Evolutionary conservation across 2,888 invertebrate species (phyloP).

Genomic region (Seira ritae): DNA sequence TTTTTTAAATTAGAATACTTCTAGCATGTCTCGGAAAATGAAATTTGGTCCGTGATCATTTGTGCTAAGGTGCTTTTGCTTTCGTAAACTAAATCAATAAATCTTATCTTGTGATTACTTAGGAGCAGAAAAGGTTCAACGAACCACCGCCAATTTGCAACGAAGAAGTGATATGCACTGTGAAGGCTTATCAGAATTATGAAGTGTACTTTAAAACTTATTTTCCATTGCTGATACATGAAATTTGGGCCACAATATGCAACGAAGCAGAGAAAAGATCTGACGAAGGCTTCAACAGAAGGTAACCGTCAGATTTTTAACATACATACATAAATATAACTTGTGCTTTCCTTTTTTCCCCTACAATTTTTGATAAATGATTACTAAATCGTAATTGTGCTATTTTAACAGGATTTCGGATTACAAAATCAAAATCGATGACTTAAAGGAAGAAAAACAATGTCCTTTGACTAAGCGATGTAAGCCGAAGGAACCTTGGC

Average conservation of each 20-base stretch:
- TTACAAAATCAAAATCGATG: constrained; percentile 26
- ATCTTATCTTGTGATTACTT: too few relatives aligned
- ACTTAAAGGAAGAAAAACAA: not conserved
- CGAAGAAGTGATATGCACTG: constrained; percentile 24
- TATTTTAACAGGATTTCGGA: not conserved
- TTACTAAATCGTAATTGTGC: not conserved
- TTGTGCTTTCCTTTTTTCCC: not conserved
- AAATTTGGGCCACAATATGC: constrained; percentile 79
- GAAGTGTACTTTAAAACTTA: constrained; percentile 80
- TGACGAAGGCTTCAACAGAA: not conserved
- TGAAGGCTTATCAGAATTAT: constrained; percentile 75
- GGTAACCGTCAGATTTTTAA: not conserved
- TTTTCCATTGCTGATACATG: constrained; percentile 80
- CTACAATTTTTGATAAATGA: not conserved
- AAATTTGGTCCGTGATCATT: too few relatives aligned
- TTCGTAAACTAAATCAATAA: too few relatives aligned
- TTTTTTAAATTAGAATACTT: too few relatives aligned
- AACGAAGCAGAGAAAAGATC: constrained; percentile 35
- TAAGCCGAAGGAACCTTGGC: constrained; percentile 8
- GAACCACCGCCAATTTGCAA: constrained; percentile 16
- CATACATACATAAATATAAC: not conserved
- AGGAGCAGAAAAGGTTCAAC: constrained; percentile 45
- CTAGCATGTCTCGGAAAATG: too few relatives aligned
- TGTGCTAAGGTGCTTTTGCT: too few relatives aligned
- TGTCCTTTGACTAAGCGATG: constrained; percentile 16